A percentile compares a stretch with the other conserved stretches of the same genome.
These are phyloP conservation scores for Chaetodon trifasciatus DNA, from an alignment of 2,797 vertebrate species.

Conservation along the genomic window DNA sequence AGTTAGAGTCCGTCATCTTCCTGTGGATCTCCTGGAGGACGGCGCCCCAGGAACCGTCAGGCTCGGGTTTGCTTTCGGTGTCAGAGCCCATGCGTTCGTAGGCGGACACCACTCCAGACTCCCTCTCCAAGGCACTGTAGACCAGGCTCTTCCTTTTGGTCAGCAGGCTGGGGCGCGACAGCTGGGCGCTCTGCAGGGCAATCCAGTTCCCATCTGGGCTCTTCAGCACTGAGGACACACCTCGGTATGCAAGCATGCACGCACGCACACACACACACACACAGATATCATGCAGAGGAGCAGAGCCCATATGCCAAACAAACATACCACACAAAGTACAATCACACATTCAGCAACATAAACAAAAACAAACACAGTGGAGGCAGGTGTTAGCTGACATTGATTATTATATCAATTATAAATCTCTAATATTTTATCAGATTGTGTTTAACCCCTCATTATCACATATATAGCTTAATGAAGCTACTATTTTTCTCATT, in stretches of 20 bases:
- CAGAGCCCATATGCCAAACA: slow-evolving; percentile 26
- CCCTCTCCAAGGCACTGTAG: slow-evolving; percentile 89
- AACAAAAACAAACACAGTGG: slow-evolving; percentile 22
- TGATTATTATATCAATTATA: slow-evolving; percentile 2
- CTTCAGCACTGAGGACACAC: slow-evolving; percentile 87
- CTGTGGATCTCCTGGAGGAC: slow-evolving; percentile 77
- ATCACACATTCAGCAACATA: slow-evolving; percentile 13
- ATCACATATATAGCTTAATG: too few relatives aligned
- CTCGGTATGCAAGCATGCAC: slow-evolving; percentile 60
- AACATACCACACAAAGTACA: slow-evolving; percentile 18
- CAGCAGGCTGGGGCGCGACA: slow-evolving; percentile 88
- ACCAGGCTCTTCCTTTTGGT: slow-evolving; percentile 91
- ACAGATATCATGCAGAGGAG: slow-evolving; percentile 44
- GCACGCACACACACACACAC: slow-evolving; percentile 14
- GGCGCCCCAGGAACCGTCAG: slow-evolving; percentile 81
- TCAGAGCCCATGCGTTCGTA: slow-evolving; percentile 93
- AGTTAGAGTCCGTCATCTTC: slow-evolving; percentile 70
- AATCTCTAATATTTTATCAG: neutral
- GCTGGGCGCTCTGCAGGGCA: slow-evolving; percentile 88
- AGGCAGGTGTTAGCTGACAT: slow-evolving; percentile 17
- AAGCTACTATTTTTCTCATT: too few relatives aligned
- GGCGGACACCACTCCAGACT: slow-evolving; percentile 90
- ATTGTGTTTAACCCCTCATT: too few relatives aligned
- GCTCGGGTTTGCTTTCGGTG: slow-evolving; percentile 88
- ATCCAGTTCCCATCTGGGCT: slow-evolving; percentile 98